phyloP scores from a whole-genome alignment of 1,140 invertebrate genomes.

The Drosophila lacteicornis region DNA sequence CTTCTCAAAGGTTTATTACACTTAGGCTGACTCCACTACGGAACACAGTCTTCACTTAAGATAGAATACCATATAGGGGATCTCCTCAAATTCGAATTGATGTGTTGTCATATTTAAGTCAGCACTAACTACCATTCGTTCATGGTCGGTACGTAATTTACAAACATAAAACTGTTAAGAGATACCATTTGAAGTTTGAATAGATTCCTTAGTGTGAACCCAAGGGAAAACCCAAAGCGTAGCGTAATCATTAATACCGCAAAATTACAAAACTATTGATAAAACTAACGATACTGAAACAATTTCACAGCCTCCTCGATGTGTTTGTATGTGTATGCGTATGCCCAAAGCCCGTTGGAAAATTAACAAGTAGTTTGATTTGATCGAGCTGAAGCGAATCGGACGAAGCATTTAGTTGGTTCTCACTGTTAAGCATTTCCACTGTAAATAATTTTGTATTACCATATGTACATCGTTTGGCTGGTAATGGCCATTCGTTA shows the following conservation, averaged over 20 bases:
- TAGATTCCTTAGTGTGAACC: constrained; percentile 64
- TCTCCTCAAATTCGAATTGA: constrained; percentile 39
- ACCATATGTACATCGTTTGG: constrained; percentile 57
- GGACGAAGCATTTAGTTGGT: constrained; percentile 47
- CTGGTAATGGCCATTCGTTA: constrained; percentile 58
- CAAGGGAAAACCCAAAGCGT: constrained; percentile 36
- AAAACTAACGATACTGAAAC: constrained; percentile 22
- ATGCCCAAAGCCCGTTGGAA: constrained; percentile 32
- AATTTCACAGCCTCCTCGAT: constrained; percentile 57
- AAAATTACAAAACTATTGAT: constrained; percentile 22
- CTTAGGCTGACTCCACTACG: constrained; percentile 1
- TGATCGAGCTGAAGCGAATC: neutral
- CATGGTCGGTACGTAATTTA: constrained; percentile 59
- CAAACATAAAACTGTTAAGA: constrained; percentile 50
- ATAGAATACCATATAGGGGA: constrained; percentile 30
- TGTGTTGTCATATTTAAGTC: constrained; percentile 54
- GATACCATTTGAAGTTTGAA: constrained; percentile 65
- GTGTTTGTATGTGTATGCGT: constrained; percentile 64
- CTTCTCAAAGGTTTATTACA: constrained; percentile 58
- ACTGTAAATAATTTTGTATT: constrained; percentile 78
- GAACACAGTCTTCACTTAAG: constrained; percentile 19
- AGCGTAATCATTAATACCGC: constrained; percentile 31
- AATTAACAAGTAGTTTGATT: constrained; percentile 1
- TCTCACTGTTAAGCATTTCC: constrained; percentile 75
- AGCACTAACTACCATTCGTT: constrained; percentile 45